Base-by-base conservation (phyloP, 2,888 invertebrate species). In the Eudemis profundana region DNA sequence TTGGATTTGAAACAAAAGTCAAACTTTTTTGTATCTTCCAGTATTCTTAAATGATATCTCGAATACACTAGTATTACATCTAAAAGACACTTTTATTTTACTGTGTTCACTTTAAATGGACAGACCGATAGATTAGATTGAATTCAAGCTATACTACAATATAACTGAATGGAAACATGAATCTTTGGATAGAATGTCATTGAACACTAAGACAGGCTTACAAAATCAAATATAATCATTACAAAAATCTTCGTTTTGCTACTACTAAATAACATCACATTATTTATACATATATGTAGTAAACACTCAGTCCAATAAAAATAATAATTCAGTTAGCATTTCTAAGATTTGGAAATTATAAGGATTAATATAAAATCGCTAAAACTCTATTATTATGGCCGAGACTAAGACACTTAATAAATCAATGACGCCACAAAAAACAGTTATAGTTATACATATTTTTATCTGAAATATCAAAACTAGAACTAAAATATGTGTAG, bases 181-280 rank as follows among this genome's bases (percentile, higher is more conserved):
- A 78, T 85, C 83, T 85, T 85, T 85, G 85, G 85, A 79, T 80
- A 70, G 66, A 80, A 81, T 75, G 74, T 81, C 76, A 75, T 75
- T 73, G 81, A 75, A 76, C 71, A 68, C 44, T 65, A 67, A 68
- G 54, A 68, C 60, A 65, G 54, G 56, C 67, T 66, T 60, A 65
- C 46, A 62, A 70, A 72, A 56, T 47, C 33, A 44, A 53, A 27
- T 53, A 60, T 17, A 47, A 65, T 65, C 21, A 51, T 51, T 53
- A 46, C 60, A 65, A 59, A 54, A 65, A 60, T 38, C 42, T 47
- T 17, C 23, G 59, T 21, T 38, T 46, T 27, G 46, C 49, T 53
- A 60, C 46, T 68, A 70, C 66, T 68, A 68, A 67, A 61, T 67
- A 72, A 70, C 70, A 74, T 75, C 71, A 73, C 68, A 68, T 67